Evolutionary conservation across 1,140 invertebrate species (phyloP).

Genomic region (Dufourea novaeangliae): DNA sequence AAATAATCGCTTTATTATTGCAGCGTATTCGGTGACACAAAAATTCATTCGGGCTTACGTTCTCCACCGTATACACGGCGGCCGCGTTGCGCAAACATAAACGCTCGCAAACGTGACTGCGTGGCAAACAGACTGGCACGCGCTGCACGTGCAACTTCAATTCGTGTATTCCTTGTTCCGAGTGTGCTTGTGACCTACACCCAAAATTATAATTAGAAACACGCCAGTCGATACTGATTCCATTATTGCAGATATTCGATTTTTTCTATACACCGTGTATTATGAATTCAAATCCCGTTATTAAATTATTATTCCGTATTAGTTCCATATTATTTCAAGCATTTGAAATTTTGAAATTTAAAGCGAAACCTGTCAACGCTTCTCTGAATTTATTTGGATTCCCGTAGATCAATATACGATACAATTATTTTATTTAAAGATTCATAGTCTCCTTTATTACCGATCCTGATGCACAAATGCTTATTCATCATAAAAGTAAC

Average conservation of each 20-base stretch:
- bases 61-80: conserved; percentile 13
- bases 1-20: conserved; percentile 50
- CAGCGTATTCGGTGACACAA: conserved; percentile 32
- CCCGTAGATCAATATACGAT: no score
- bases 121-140: conserved; percentile 73
- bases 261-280: not conserved
- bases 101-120: conserved; percentile 75
- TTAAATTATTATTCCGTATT: no score
- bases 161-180: conserved; percentile 57
- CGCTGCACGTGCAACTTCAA: conserved; percentile 71
- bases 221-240: not conserved
- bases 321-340: no score
- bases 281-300: no score
- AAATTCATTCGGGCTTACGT: conserved; percentile 37
- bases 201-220: conserved; percentile 76
- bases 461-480: not conserved
- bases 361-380: no score
- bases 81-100: conserved; percentile 63
- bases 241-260: not conserved
- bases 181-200: conserved; percentile 57
- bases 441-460: not conserved
- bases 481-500: not conserved
- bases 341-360: no score
- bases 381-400: not conserved
- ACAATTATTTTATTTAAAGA: not conserved